phyloP scores from a whole-genome alignment of 2,113 vertebrate genomes.

The Chaetodon auriga region DNA sequence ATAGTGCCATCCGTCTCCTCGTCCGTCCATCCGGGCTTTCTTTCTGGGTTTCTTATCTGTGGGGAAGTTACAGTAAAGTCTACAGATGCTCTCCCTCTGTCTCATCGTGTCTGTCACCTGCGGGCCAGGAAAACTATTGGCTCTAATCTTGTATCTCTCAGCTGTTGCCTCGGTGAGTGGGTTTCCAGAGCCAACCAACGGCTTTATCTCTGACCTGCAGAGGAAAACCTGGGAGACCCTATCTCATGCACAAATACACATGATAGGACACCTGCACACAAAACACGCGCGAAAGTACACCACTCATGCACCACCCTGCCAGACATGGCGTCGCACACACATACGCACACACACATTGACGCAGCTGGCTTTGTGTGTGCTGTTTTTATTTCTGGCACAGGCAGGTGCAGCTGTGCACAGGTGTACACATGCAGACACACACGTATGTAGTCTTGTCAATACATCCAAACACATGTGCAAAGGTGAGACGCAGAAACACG shows the following conservation, averaged over 20 bases:
- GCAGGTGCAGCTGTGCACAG: conserved; percentile 40
- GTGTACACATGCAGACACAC: conserved; percentile 19
- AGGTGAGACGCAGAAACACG: neutral
- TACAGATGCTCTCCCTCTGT: conserved; percentile 23
- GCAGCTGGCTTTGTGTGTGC: neutral
- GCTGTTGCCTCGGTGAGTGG: conserved; percentile 69
- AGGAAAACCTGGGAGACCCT: conserved; percentile 63
- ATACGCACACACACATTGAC: neutral
- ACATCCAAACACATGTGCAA: conserved; percentile 5
- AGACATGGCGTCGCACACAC: neutral
- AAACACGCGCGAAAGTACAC: conserved; percentile 24
- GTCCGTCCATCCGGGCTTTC: conserved; percentile 38
- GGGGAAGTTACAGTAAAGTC: conserved; percentile 43
- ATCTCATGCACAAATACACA: conserved; percentile 53
- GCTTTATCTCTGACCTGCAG: conserved; percentile 79
- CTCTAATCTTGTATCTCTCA: conserved; percentile 80
- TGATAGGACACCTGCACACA: conserved; percentile 36
- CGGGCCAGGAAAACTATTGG: conserved; percentile 53
- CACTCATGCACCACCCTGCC: neutral
- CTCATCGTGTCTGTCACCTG: conserved; percentile 66
- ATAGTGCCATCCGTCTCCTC: conserved; percentile 22
- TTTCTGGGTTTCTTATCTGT: conserved; percentile 57
- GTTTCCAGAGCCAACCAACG: conserved; percentile 60
- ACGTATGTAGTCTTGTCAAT: conserved; percentile 23
- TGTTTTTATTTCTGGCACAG: conserved; percentile 10